Conservation (phyloP, 2,888 invertebrate genomes). For the Tromatobia lineatoria region DNA sequence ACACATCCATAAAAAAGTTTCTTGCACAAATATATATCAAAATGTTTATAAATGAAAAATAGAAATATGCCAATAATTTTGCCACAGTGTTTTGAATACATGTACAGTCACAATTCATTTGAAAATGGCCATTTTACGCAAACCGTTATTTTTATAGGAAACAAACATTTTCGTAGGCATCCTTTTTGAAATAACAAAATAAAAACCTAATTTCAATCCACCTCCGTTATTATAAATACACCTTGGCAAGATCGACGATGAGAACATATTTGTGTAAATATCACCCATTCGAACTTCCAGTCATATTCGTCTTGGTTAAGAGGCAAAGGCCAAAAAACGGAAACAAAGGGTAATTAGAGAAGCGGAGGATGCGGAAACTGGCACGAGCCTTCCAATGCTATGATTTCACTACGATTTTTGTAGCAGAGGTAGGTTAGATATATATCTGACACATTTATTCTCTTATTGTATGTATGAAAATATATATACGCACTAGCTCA, state of each 20-base stretch:
- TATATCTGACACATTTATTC: conserved; percentile 17
- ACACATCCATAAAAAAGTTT: no score
- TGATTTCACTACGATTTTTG: conserved; percentile 52
- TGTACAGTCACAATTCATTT: no score
- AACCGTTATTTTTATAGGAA: no score
- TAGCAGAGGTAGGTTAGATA: neutral
- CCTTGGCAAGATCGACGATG: neutral
- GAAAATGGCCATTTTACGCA: no score
- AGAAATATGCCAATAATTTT: no score
- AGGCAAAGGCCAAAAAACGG: conserved; percentile 45
- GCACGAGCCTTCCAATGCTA: conserved; percentile 19
- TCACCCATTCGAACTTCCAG: conserved; percentile 13
- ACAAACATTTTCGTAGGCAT: no score
- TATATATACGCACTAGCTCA: conserved; percentile 4
- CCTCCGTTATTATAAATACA: neutral
- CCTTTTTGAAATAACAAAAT: no score
- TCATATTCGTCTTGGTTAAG: conserved; percentile 29
- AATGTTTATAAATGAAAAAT: no score
- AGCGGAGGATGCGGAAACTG: conserved; percentile 47
- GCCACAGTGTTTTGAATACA: no score
- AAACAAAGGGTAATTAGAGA: conserved; percentile 68
- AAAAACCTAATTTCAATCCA: no score
- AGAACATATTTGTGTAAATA: neutral
- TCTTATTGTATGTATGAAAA: neutral
- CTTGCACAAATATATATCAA: no score